These are phyloP conservation scores for Drosophila pegasa DNA, from an alignment of 2,888 invertebrate species.

Conservation along the genomic window DNA sequence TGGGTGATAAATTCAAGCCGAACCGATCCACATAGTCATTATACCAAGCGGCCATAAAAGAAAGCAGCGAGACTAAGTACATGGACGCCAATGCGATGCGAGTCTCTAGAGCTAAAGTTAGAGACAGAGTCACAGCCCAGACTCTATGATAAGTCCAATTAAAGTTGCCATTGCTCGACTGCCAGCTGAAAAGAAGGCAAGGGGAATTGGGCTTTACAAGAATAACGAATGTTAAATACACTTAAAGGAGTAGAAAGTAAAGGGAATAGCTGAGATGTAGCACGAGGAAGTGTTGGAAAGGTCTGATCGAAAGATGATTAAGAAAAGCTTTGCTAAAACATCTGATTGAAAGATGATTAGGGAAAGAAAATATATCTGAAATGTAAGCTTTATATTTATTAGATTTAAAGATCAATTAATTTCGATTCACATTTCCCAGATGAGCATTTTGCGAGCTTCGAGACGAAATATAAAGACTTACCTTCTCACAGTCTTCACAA, in stretches of 20 bases:
- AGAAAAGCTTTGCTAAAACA: neutral
- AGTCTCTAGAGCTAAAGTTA: slow-evolving; percentile 19
- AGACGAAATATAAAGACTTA: too few relatives aligned
- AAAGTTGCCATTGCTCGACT: slow-evolving; percentile 66
- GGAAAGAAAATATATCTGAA: neutral
- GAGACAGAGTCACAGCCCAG: slow-evolving; percentile 41
- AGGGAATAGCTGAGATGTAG: neutral
- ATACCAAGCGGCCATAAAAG: slow-evolving; percentile 73
- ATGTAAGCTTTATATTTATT: neutral
- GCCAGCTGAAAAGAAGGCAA: slow-evolving; percentile 28
- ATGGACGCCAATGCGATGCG: slow-evolving; percentile 41
- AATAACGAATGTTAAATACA: slow-evolving; percentile 38
- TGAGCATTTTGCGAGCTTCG: neutral
- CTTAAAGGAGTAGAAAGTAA: neutral
- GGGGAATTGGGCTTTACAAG: neutral
- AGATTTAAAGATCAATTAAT: neutral
- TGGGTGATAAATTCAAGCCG: slow-evolving; percentile 78
- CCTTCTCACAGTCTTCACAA: neutral
- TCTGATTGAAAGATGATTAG: neutral
- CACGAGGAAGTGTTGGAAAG: too few relatives aligned
- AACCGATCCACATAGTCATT: slow-evolving; percentile 66
- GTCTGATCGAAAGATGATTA: neutral
- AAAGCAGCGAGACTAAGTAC: slow-evolving; percentile 66
- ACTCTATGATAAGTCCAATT: slow-evolving; percentile 77
- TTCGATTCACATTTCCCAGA: neutral